These are phyloP conservation scores for Callaeas wilsoni DNA, from an alignment of 2,113 vertebrate species.

Conservation along the genomic window DNA sequence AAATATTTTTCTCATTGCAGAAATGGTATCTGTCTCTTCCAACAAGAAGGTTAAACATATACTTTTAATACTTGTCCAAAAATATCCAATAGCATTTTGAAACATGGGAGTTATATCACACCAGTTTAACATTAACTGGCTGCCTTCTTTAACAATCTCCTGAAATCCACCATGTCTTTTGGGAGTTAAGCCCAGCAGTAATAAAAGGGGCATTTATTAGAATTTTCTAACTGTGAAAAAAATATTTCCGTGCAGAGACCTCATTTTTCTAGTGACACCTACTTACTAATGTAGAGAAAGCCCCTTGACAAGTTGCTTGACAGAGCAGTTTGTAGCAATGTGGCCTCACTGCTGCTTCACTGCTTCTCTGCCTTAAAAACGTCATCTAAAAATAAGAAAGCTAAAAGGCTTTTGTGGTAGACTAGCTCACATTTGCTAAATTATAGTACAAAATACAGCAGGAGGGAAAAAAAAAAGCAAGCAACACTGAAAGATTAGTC, in stretches of 20 bases:
- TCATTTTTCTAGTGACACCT: neutral
- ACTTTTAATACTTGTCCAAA: neutral
- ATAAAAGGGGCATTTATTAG: neutral
- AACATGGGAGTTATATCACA: neutral
- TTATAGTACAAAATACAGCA: neutral
- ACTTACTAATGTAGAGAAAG: neutral
- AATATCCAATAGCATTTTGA: neutral
- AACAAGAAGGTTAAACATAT: neutral
- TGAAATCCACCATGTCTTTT: neutral
- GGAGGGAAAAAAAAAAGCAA: neutral
- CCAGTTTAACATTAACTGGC: neutral
- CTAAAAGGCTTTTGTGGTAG: neutral
- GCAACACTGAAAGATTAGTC: neutral
- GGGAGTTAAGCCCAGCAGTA: neutral
- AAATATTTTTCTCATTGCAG: neutral
- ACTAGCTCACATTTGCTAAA: neutral
- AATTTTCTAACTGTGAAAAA: neutral
- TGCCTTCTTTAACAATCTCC: neutral
- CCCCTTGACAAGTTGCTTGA: neutral
- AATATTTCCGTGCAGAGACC: fast-evolving
- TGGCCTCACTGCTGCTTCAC: neutral
- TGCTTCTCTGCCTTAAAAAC: neutral
- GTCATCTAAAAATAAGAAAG: neutral
- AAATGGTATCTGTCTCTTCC: neutral
- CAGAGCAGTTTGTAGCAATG: neutral